Evolutionary conservation across 1,140 invertebrate species (phyloP).

Genomic region (Drosophila oshimai): DNA sequence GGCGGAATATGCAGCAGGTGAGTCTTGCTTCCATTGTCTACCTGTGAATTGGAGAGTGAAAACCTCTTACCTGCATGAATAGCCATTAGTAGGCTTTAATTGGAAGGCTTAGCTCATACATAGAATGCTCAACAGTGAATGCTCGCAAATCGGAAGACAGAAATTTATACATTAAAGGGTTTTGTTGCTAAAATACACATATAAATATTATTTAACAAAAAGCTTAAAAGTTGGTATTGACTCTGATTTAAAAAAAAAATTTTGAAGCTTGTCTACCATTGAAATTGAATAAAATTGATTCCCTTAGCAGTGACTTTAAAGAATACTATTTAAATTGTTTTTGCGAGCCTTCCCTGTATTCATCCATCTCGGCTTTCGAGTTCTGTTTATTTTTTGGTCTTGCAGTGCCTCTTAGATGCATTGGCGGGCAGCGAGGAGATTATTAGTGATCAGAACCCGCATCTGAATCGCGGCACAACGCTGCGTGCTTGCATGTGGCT

Average conservation of each 20-base stretch:
- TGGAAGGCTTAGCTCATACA: background rate
- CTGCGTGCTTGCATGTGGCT: constrained; percentile 70
- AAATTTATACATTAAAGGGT: too few species aligned
- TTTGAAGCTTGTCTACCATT: too few species aligned
- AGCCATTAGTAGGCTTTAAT: constrained; percentile 16
- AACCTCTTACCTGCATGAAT: constrained; percentile 13
- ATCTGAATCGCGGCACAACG: constrained; percentile 28
- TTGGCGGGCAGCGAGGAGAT: constrained; percentile 51
- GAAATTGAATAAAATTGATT: too few species aligned
- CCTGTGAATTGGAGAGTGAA: background rate
- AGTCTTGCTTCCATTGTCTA: constrained; percentile 9
- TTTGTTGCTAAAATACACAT: too few species aligned
- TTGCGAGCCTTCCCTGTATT: background rate
- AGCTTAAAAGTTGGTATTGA: too few species aligned
- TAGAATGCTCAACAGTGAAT: background rate
- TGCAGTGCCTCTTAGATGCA: constrained; percentile 63
- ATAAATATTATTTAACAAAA: too few species aligned
- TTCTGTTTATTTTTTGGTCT: constrained; percentile 32
- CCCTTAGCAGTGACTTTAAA: too few species aligned
- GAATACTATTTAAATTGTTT: too few species aligned
- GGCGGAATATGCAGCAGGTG: constrained; percentile 82
- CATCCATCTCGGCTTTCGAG: background rate
- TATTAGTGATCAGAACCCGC: constrained; percentile 25
- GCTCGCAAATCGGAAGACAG: background rate
- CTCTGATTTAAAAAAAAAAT: too few species aligned